Evolutionary conservation across 2,888 invertebrate genomes (phyloP), one percentile per base, ranked within the genome.

Genomic region (Idaea dimidiata): DNA sequence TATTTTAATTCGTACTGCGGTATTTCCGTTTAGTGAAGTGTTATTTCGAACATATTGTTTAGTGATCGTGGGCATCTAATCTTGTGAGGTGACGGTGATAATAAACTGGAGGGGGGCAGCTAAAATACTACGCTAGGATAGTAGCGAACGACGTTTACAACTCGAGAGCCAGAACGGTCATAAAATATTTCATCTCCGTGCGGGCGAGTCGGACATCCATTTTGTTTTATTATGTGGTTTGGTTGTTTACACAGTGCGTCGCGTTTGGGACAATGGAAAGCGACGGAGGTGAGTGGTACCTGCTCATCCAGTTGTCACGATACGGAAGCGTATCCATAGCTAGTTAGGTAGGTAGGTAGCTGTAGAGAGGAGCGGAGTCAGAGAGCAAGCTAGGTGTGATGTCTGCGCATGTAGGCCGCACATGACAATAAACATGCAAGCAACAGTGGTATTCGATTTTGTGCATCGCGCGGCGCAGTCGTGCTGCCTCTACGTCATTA

Each of bases 191-290:
- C 87, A 87, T 88, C 86, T 89, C 84, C 76, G 81, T 81, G 85
- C 87, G 86, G 84, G 80, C 87, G 82, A 86, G 81, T 81, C 79
- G 80, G 84, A 87, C 91, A 88, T 90, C 92, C 92, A 92, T 92
- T 92, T 92, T 91, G 92, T 91, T 90, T 88, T 90, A 90, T 84
- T 88, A 90, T 91, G 89, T 86, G 89, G 86, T 85, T 86, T 81
- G 79, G 83, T 89, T 90, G 90, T 90, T 89, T 89, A 90, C 86
- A 86, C 80, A 83, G 87, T 84, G 86, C 81, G 77, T 83, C 79
- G 82, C 78, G 77, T 77, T 83, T 77, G 78, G 86, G 82, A 89
- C 90, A 88, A 91, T 91, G 90, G 89, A 87, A 87, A 89, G 82
- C 84, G 79, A 87, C 83, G 91, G 92, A 43, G 14, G 43, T 92